Conservation (phyloP, 2,113 vertebrate genomes). For the Pithys albifrons region DNA sequence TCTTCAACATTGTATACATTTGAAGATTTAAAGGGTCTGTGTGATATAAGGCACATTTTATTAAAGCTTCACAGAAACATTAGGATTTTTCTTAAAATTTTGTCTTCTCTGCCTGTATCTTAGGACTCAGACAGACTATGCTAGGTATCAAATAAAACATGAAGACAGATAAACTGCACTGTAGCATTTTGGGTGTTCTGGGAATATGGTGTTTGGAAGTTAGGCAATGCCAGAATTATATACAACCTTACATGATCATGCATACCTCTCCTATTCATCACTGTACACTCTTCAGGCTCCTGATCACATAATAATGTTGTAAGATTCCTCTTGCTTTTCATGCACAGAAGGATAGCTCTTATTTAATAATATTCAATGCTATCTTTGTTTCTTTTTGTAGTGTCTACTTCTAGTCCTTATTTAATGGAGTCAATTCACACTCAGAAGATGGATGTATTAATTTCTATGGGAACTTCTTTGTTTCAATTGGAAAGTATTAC, state of each 20-base stretch:
- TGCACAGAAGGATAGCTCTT: not conserved
- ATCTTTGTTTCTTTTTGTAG: not conserved
- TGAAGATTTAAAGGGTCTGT: not conserved
- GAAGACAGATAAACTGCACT: not conserved
- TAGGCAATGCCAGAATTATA: not conserved
- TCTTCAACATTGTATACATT: not conserved
- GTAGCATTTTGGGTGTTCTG: not conserved
- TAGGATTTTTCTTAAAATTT: not conserved
- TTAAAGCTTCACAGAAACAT: not conserved
- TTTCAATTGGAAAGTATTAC: not conserved
- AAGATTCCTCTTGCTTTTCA: not conserved
- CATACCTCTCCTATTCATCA: not conserved
- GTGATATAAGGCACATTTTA: not conserved
- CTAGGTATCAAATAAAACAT: not conserved
- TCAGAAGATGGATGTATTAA: not conserved
- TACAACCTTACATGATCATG: not conserved
- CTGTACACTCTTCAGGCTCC: not conserved
- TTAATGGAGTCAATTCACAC: not conserved
- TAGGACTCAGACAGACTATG: fast-evolving
- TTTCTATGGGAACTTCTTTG: not conserved
- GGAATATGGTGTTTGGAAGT: fast-evolving
- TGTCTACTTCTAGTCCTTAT: not conserved
- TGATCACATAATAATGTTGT: not conserved
- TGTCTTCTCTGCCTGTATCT: not conserved
- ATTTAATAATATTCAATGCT: not conserved